Evolutionary conservation across 2,797 vertebrate species (phyloP).

Genomic region (Jordanella pulchra): DNA sequence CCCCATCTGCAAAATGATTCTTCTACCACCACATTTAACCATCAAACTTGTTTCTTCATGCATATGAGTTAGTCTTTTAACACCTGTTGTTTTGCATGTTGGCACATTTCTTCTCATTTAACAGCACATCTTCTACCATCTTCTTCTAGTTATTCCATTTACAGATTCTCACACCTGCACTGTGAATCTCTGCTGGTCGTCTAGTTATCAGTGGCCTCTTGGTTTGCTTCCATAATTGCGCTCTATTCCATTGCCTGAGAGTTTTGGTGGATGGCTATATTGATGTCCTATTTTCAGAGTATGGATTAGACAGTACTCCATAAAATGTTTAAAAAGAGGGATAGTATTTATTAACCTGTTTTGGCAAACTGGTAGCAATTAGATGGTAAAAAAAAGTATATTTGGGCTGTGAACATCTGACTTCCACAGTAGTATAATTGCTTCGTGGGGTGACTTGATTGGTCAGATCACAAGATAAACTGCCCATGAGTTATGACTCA

Average conservation of each 20-base stretch:
- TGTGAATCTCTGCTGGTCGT: not conserved
- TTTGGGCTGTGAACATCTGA: constrained; percentile 3
- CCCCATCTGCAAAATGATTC: too few relatives aligned
- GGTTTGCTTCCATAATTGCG: not conserved
- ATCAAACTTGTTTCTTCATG: too few relatives aligned
- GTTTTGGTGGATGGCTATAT: not conserved
- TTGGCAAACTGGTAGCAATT: not conserved
- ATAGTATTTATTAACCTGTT: not conserved
- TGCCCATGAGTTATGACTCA: constrained; percentile 24
- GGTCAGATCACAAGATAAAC: constrained; percentile 40
- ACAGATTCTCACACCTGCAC: not conserved
- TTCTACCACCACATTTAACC: not conserved
- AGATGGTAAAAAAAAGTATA: constrained; percentile 19
- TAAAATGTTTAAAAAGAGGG: not conserved
- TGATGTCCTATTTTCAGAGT: not conserved
- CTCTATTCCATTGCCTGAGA: not conserved
- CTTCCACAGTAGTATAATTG: not conserved
- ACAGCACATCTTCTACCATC: not conserved
- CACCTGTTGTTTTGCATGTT: too few relatives aligned
- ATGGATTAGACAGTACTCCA: not conserved
- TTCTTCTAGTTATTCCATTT: not conserved
- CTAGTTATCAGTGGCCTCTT: not conserved
- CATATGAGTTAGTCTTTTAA: too few relatives aligned
- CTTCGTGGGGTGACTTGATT: not conserved
- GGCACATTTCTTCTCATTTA: not conserved